A percentile compares a stretch with the other conserved stretches of the same genome.
These are phyloP conservation scores for Eueides isabella DNA, from an alignment of 1,140 invertebrate genomes.

Conservation along the genomic window DNA sequence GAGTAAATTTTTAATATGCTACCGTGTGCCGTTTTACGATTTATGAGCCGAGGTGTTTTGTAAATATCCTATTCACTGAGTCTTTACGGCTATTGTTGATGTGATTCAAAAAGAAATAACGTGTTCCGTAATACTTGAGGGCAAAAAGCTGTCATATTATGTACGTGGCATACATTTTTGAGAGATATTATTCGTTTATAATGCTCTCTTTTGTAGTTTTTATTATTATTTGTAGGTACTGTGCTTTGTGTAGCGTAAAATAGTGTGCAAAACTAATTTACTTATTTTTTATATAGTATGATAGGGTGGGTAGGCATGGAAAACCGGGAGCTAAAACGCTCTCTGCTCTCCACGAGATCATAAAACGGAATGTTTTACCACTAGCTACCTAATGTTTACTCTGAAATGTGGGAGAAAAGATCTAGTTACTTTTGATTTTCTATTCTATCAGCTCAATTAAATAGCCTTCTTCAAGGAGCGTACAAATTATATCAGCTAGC, in stretches of 20 bases:
- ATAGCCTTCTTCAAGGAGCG: neutral
- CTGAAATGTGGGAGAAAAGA: neutral
- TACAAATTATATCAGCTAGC: constrained; percentile 6
- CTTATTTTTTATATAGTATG: too few relatives aligned
- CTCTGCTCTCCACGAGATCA: too few relatives aligned
- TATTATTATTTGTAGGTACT: too few relatives aligned
- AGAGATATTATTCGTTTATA: neutral
- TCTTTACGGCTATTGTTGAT: constrained; percentile 36
- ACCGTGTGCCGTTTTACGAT: constrained; percentile 25
- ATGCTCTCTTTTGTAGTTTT: too few relatives aligned
- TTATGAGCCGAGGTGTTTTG: constrained; percentile 35
- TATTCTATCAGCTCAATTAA: neutral
- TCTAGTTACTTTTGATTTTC: neutral
- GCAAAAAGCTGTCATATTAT: neutral
- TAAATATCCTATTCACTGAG: constrained; percentile 26
- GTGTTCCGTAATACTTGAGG: neutral
- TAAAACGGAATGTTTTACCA: neutral
- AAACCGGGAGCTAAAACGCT: too few relatives aligned
- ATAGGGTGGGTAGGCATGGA: too few relatives aligned
- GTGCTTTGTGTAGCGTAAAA: too few relatives aligned
- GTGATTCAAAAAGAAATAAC: constrained; percentile 28
- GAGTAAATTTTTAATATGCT: constrained; percentile 36
- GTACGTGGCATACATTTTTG: neutral
- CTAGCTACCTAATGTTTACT: neutral
- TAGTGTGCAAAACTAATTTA: too few relatives aligned